Evolutionary conservation across 2,888 invertebrate genomes (phyloP).

Genomic region (Agriopis aurantiaria): DNA sequence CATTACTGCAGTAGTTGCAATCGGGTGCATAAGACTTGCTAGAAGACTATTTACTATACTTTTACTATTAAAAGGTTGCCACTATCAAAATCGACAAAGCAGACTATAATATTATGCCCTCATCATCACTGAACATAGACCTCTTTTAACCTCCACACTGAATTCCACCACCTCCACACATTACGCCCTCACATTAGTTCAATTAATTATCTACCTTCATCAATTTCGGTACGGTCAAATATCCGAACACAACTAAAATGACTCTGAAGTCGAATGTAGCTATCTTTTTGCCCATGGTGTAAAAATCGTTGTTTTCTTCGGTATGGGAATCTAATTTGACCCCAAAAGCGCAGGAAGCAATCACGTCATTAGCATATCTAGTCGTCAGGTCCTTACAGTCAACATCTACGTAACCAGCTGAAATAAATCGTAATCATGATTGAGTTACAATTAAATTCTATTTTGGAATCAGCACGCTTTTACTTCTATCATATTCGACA

Average conservation of each 20-base stretch:
- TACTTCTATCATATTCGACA: background rate
- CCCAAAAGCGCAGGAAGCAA: conserved; percentile 83
- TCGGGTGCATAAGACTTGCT: too few species aligned
- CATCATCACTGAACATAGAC: too few species aligned
- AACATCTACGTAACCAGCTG: conserved; percentile 18
- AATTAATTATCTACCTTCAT: conserved; percentile 19
- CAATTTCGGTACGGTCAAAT: conserved; percentile 13
- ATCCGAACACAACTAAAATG: conserved; percentile 16
- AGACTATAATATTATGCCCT: too few species aligned
- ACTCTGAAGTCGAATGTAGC: conserved; percentile 18
- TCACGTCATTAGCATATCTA: conserved; percentile 82
- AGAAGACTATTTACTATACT: too few species aligned
- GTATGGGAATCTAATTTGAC: conserved; percentile 83
- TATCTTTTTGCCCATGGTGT: conserved; percentile 67
- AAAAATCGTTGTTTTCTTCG: conserved; percentile 84
- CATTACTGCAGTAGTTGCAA: too few species aligned
- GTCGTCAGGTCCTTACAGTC: conserved; percentile 64
- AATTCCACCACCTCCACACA: too few species aligned
- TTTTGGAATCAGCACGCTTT: background rate
- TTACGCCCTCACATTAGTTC: too few species aligned
- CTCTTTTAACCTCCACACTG: too few species aligned
- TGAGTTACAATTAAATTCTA: background rate
- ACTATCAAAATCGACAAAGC: too few species aligned
- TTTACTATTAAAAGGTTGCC: too few species aligned
- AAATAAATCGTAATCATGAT: conserved; percentile 2